phyloP scores from a whole-genome alignment of 2,888 invertebrate genomes.

The Nowickia ferox region DNA sequence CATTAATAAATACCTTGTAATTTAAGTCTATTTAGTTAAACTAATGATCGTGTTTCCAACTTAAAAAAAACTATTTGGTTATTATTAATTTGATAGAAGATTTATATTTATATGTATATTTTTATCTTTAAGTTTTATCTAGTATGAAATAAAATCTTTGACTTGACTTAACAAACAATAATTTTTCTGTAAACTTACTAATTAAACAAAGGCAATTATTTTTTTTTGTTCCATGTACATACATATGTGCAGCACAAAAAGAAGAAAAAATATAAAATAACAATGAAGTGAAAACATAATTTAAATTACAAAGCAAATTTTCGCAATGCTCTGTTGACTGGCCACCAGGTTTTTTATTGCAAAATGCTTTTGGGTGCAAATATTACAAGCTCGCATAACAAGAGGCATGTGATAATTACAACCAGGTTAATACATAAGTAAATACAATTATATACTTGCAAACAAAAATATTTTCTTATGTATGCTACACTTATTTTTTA shows the following conservation, averaged over 20 bases:
- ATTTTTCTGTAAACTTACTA: slow-evolving; percentile 12
- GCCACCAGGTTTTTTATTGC: slow-evolving; percentile 67
- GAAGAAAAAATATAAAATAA: slow-evolving; percentile 21
- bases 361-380: slow-evolving; percentile 56
- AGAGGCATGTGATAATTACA: slow-evolving; percentile 66
- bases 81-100: neutral
- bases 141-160: slow-evolving; percentile 3
- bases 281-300: slow-evolving; percentile 67
- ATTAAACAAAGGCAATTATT: slow-evolving; percentile 40
- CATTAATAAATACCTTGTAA: neutral
- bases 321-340: slow-evolving; percentile 71
- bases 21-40: slow-evolving; percentile 22
- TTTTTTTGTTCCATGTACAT: neutral
- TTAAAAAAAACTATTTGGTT: slow-evolving; percentile 14
- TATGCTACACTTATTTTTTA: slow-evolving; percentile 46
- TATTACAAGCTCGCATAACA: slow-evolving; percentile 63
- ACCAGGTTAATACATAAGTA: slow-evolving; percentile 51
- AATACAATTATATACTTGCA: slow-evolving; percentile 24
- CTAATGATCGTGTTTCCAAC: slow-evolving; percentile 5
- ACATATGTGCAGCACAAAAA: slow-evolving; percentile 15
- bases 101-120: neutral
- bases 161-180: slow-evolving; percentile 14
- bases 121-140: slow-evolving; percentile 4
- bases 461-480: neutral
- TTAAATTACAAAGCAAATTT: slow-evolving; percentile 64